Conservation (phyloP, 2,888 invertebrate genomes). For the Corythucha ciliata region DNA sequence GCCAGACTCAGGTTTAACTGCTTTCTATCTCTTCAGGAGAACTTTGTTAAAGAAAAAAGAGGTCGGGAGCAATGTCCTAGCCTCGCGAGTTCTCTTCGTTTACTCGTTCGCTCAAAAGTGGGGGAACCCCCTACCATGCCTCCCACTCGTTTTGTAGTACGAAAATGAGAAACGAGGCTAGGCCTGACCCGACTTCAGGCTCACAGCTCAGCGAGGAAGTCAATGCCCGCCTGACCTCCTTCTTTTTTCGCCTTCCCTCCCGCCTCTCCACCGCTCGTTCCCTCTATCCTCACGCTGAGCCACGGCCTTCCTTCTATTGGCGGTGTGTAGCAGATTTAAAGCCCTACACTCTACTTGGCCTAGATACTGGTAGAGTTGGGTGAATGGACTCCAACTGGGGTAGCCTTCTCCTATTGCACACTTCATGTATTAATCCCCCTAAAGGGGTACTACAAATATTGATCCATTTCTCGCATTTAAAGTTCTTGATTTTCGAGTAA, state of each 20-base stretch:
- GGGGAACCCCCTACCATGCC: slow-evolving; percentile 2
- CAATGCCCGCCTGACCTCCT: slow-evolving; percentile 26
- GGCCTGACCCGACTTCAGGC: slow-evolving; percentile 22
- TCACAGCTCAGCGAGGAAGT: slow-evolving; percentile 1
- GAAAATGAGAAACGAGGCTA: slow-evolving; percentile 24
- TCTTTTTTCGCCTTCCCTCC: background rate
- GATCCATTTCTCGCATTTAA: no score
- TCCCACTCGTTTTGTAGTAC: no score
- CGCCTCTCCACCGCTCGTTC: background rate
- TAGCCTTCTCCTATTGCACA: slow-evolving; percentile 26
- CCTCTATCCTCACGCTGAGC: background rate
- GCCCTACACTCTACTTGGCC: slow-evolving; percentile 27
- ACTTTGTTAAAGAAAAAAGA: slow-evolving; percentile 20
- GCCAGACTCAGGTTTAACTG: slow-evolving; percentile 2
- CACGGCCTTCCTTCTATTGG: background rate
- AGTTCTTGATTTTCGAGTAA: no score
- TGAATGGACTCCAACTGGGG: slow-evolving; percentile 29
- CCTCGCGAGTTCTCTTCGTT: slow-evolving; percentile 6
- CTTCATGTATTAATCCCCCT: no score
- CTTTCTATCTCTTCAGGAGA: slow-evolving; percentile 20
- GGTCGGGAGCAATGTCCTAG: slow-evolving; percentile 25
- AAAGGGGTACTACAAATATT: no score
- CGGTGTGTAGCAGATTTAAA: slow-evolving; percentile 26
- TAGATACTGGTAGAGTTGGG: slow-evolving; percentile 23
- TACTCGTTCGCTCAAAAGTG: no score